Evolutionary conservation across 2,888 invertebrate species (phyloP).

Genomic region (Andrena flavipes): DNA sequence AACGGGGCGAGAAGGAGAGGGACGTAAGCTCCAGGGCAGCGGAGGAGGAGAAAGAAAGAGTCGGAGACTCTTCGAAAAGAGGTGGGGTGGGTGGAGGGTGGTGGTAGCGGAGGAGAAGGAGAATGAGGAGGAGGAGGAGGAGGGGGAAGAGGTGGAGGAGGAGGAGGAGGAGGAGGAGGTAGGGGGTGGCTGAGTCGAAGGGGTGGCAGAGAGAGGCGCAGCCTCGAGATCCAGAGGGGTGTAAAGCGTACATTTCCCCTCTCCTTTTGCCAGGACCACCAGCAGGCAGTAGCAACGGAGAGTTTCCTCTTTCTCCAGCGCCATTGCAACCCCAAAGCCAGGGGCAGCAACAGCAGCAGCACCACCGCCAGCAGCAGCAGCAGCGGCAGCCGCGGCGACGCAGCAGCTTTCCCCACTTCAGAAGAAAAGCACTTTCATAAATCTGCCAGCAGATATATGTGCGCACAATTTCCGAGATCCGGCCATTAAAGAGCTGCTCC

Average conservation of each 20-base stretch:
- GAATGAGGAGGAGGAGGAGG: constrained; percentile 62
- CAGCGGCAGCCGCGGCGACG: constrained; percentile 71
- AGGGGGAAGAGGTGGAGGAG: constrained; percentile 69
- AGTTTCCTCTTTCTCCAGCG: constrained; percentile 68
- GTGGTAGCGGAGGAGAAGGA: constrained; percentile 76
- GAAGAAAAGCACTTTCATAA: constrained; percentile 93
- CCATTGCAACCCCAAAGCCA: constrained; percentile 65
- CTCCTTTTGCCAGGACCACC: constrained; percentile 62
- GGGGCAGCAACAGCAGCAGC: constrained; percentile 66
- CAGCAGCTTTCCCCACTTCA: constrained; percentile 85
- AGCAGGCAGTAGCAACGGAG: constrained; percentile 52
- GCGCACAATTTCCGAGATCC: constrained; percentile 96
- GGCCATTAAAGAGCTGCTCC: constrained; percentile 91
- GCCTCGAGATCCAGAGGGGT: constrained; percentile 69
- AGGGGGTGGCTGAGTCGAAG: constrained; percentile 77
- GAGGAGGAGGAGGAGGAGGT: constrained; percentile 74
- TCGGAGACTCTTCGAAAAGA: constrained; percentile 78
- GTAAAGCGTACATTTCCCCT: constrained; percentile 72
- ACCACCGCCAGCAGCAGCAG: constrained; percentile 76
- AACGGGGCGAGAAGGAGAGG: constrained; percentile 62
- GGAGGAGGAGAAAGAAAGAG: constrained; percentile 72
- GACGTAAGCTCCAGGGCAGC: constrained; percentile 47
- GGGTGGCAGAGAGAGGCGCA: constrained; percentile 78
- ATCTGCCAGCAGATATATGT: constrained; percentile 95
- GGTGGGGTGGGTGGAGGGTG: constrained; percentile 69